Conservation (phyloP, 2,797 vertebrate genomes). For the Muscicapa striata region DNA sequence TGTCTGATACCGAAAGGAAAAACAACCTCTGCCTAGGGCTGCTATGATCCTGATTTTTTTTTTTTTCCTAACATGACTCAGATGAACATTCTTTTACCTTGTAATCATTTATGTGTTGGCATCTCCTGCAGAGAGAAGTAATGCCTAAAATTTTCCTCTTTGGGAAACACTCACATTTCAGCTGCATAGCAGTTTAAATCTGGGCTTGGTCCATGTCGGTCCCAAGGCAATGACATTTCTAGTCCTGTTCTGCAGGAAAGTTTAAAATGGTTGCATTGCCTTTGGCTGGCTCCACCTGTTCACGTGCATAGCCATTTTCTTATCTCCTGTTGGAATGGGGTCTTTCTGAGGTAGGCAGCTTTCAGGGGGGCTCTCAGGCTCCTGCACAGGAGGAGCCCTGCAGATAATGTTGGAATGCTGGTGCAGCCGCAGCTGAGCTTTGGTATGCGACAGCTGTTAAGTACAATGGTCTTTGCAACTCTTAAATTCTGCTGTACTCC, state of each 20-base stretch:
- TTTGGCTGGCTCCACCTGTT: background rate
- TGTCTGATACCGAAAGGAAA: background rate
- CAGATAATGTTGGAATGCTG: constrained; percentile 49
- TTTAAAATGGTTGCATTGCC: background rate
- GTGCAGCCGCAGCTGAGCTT: background rate
- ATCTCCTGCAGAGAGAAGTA: background rate
- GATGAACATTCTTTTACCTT: background rate
- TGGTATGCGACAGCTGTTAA: constrained; percentile 48
- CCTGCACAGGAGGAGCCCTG: background rate
- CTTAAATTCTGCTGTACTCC: background rate
- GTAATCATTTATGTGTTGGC: background rate
- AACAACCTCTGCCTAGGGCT: background rate
- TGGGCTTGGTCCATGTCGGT: background rate
- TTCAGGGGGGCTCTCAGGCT: background rate
- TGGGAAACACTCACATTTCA: background rate
- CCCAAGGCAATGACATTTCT: background rate
- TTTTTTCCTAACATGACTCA: background rate
- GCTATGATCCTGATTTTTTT: background rate
- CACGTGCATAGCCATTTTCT: background rate
- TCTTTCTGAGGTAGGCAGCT: background rate
- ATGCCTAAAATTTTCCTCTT: background rate
- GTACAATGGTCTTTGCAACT: constrained; percentile 4
- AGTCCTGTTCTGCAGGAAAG: background rate
- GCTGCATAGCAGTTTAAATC: background rate
- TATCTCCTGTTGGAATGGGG: background rate